Evolutionary conservation across 2,797 vertebrate genomes (phyloP), one percentile per base, ranked within the genome.

Genomic region (Aviceda leuphotes): DNA sequence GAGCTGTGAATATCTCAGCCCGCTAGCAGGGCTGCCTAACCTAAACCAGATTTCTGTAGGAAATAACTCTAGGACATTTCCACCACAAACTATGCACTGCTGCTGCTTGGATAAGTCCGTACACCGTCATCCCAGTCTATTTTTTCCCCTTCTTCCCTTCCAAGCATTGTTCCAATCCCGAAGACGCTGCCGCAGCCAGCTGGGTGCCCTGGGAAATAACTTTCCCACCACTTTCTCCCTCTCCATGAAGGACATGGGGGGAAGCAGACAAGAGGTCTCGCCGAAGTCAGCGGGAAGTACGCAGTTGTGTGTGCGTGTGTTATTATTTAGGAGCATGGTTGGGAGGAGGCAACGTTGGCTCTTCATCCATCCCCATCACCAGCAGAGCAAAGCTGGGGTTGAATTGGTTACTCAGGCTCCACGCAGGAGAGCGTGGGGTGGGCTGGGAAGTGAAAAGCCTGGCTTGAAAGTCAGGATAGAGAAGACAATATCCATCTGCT

Each of bases 211-310:
- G 81, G 90, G 96, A 95, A 91, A 87, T 17, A 83, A 87, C 96
- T 93, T 95, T 93, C 58, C 93, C 89, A 83, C 68, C 77, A 88
- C 95, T 97, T 95, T 50, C 73, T 70, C 83, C 96, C 96, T 96
- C 84, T 59, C 37, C 33, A 76, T 39, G 86, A 89, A 93, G 89
- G 87, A 74, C 56, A 72, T 0, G 5, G 81, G 61, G 91, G 87
- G 77, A 81, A 83, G 90, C 89, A 94, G 96, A 90, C 33, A 43
- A 56, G 85, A 93, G 86, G 77, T 87, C 81, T 92, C 15, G 25
- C 49, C 30, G 5, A 65, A 91, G 79, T 28, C 72, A 67, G 84
- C 8, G 9, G 96, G 96, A 94, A 89, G 76, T 12, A 16, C 5
- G 2, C 0, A 1, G 56, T 30, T 82, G 44, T 31, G 30, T 54